Conservation (phyloP, 2,113 vertebrate genomes). For the Phylloscopus trochiloides region DNA sequence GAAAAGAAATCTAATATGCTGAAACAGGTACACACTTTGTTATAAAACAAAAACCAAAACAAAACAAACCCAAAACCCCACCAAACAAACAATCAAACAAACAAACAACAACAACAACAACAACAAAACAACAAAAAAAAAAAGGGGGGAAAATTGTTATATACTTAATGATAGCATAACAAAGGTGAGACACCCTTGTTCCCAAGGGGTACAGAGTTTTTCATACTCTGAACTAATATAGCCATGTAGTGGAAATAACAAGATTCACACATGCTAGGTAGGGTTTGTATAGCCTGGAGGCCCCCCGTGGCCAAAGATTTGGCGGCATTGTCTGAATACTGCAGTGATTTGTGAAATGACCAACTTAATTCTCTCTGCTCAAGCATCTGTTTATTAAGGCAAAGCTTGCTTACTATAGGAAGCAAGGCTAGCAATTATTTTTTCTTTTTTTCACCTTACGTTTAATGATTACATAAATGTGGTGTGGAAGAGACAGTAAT, state of each 20-base stretch:
- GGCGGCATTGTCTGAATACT: not conserved
- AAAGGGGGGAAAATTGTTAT: not conserved
- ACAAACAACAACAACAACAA: no score
- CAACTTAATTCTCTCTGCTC: not conserved
- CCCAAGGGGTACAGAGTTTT: not conserved
- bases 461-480: not conserved
- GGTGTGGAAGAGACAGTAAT: not conserved
- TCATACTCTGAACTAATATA: not conserved
- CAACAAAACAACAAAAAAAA: not conserved
- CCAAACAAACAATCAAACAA: no score
- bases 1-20: not conserved
- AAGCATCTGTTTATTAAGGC: not conserved
- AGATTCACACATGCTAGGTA: not conserved
- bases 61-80: no score
- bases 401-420: not conserved
- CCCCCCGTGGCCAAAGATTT: not conserved
- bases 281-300: not conserved
- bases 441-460: fast-evolving
- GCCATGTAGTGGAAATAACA: not conserved
- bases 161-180: not conserved
- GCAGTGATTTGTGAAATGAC: not conserved
- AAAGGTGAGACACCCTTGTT: not conserved
- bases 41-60: no score
- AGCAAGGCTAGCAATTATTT: not conserved
- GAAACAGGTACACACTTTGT: not conserved